Base-by-base conservation (phyloP, 2,888 invertebrate species). In the Harpagoxenus sublaevis region DNA sequence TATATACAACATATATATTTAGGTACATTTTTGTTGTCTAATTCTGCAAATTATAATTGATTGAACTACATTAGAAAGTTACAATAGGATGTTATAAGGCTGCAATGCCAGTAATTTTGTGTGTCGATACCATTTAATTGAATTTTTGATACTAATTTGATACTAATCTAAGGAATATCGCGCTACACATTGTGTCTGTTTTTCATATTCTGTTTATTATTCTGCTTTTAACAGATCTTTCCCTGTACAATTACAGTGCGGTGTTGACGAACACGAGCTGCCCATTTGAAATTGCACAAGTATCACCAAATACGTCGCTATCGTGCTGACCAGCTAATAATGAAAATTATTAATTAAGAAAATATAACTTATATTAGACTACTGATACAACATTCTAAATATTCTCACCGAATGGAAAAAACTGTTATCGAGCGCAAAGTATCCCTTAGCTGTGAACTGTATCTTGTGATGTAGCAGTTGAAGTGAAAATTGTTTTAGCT, bases 401-500 rank as follows among this genome's bases (percentile, higher is more conserved):
- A 45, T 65, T 87, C 92, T 91, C 84, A 94, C 94, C 87, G 92
- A 90, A 85, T 93, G 92, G n/a, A 94, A 84, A 3, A 94, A 86
- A 73, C 84, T 92, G 12, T 92, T 92, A 86, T 94, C 92, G 4
- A 94, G 87, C 8, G 86, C 84, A 39, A 94, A 93, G 71, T 93
- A 92, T 45, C 93, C 93, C 42, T 90, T 91, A 18, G 92, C 94
- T 28, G 93, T 91, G 63, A 94, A 94, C 53, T 88, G 87, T 57
- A 93, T 87, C 42, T 89, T 89, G 68, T 90, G 89, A 84, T 91
- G 92, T 23, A 92, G 87, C 31, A 93, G 87, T 63, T 93, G 92
- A 45, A 93, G 92, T n/a, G 92, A 92, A 74, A 94, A 94, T 60
- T 91, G 83, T 83, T 91, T 84, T 1, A 94, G 88, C 94, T 94